Evolutionary conservation across 2,888 invertebrate genomes (phyloP).

Genomic region (Argyra leucocephala): DNA sequence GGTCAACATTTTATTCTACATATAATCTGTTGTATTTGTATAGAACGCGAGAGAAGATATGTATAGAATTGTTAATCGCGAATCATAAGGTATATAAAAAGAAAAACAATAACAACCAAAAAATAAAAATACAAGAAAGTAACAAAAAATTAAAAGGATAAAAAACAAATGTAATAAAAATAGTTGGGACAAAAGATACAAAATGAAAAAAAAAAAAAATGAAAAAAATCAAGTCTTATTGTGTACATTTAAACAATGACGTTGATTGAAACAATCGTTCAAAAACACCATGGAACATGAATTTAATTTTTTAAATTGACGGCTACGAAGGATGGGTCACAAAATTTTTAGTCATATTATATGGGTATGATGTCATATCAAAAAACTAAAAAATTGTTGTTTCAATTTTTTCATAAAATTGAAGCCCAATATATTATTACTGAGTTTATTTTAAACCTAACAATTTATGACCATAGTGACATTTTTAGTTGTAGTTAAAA

Average conservation of each 20-base stretch:
- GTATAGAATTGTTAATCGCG: no score
- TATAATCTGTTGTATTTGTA: background rate
- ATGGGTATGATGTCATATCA: background rate
- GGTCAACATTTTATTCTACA: background rate
- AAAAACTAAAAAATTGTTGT: no score
- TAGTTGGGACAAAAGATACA: background rate
- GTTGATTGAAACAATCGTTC: conserved; percentile 3
- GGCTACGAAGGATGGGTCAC: background rate
- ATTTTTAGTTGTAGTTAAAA: no score
- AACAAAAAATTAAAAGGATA: no score
- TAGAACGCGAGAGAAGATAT: background rate
- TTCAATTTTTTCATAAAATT: no score
- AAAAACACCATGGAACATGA: conserved; percentile 6
- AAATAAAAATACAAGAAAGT: background rate
- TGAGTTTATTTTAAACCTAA: no score
- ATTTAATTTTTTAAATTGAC: conserved; percentile 1
- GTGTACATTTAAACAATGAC: background rate
- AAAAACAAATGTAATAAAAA: background rate
- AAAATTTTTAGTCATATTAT: background rate
- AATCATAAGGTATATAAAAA: no score
- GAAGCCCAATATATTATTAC: no score
- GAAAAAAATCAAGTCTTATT: background rate
- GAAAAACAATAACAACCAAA: no score
- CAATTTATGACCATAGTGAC: no score
- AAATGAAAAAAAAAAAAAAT: background rate